A percentile compares a stretch with the other conserved stretches of the same genome.
Evolutionary conservation across 2,797 vertebrate genomes (phyloP).

Genomic region (Emys orbicularis): DNA sequence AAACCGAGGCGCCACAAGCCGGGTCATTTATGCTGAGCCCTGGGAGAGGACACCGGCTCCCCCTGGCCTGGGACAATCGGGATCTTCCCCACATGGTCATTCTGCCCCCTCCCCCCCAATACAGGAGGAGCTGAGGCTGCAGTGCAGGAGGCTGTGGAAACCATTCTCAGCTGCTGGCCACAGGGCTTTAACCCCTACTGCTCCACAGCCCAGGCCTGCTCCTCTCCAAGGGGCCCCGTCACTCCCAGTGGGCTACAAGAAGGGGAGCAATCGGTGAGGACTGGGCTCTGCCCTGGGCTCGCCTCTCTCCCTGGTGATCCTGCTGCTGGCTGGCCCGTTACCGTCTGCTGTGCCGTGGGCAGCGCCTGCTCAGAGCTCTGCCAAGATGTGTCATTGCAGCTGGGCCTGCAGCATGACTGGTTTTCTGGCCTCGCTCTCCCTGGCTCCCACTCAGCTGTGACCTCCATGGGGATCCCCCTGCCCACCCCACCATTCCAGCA

Average conservation of each 20-base stretch:
- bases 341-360: too few species aligned
- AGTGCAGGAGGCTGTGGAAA: too few species aligned
- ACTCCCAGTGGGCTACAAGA: background rate
- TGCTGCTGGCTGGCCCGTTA: too few species aligned
- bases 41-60: too few species aligned
- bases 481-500: too few species aligned
- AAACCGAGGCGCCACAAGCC: background rate
- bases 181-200: too few species aligned
- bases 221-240: background rate
- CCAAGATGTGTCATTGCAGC: background rate
- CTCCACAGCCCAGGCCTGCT: too few species aligned
- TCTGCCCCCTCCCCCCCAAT: fast-evolving
- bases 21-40: background rate
- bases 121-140: too few species aligned
- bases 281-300: background rate
- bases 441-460: too few species aligned
- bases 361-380: background rate
- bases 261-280: background rate
- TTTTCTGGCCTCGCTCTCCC: background rate
- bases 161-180: too few species aligned
- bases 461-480: too few species aligned
- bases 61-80: background rate
- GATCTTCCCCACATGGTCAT: background rate
- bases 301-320: background rate
- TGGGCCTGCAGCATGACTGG: too few species aligned